A percentile compares a stretch with the other conserved stretches of the same genome.
Conservation (phyloP, 1,140 invertebrate species). For the Oedothorax gibbosus region DNA sequence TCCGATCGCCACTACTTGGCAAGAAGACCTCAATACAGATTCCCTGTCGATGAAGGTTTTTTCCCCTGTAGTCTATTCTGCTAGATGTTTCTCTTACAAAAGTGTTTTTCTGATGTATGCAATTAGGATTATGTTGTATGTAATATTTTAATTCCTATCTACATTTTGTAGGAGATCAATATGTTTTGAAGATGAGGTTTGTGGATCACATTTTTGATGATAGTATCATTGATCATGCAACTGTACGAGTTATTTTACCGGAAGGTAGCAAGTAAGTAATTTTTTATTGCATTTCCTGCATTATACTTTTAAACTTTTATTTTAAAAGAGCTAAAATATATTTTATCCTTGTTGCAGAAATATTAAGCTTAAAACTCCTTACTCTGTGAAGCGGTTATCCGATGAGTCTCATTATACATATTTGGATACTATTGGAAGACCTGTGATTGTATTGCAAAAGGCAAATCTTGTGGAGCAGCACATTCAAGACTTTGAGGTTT, state of each 20-base stretch:
- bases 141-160: too few species aligned
- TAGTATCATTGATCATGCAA: constrained; percentile 92
- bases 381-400: constrained; percentile 78
- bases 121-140: too few species aligned
- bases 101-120: too few species aligned
- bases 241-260: constrained; percentile 92
- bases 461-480: constrained; percentile 95
- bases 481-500: constrained; percentile 86
- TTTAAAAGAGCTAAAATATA: too few species aligned
- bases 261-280: constrained; percentile 80
- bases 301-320: too few species aligned
- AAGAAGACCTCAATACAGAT: too few species aligned
- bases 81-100: too few species aligned
- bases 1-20: too few species aligned
- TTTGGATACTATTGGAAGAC: constrained; percentile 92
- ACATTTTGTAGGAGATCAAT: constrained; percentile 74
- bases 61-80: too few species aligned
- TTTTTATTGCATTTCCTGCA: not conserved
- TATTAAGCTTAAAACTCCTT: constrained; percentile 86
- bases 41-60: too few species aligned
- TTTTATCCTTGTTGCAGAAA: constrained; percentile 70
- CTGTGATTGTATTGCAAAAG: constrained; percentile 87
- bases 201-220: constrained; percentile 98
- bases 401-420: constrained; percentile 92
- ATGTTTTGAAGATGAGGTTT: constrained; percentile 89